phyloP scores from a whole-genome alignment of 2,113 vertebrate genomes.

The Neotragus moschatus region DNA sequence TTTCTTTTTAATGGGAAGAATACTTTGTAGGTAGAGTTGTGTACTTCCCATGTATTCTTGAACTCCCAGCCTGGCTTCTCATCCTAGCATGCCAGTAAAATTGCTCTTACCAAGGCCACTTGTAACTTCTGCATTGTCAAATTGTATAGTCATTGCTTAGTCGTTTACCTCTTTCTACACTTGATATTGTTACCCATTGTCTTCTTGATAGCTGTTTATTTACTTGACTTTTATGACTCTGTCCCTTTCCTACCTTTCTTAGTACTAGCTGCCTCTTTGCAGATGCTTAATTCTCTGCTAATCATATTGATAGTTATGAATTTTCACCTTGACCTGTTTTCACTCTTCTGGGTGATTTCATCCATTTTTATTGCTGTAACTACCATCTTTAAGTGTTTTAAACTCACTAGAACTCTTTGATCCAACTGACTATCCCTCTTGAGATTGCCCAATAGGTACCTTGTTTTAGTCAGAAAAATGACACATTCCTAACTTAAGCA shows the following conservation, averaged over 20 bases:
- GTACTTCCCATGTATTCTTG: background rate
- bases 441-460: background rate
- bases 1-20: background rate
- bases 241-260: background rate
- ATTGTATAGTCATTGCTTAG: background rate
- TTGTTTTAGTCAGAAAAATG: slow-evolving; percentile 6
- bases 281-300: background rate
- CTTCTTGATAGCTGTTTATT: background rate
- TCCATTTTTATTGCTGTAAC: background rate
- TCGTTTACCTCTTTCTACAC: background rate
- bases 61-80: background rate
- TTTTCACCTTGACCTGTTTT: background rate
- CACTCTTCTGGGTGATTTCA: background rate
- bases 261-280: background rate
- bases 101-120: background rate
- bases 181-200: background rate
- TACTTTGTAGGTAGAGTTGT: background rate
- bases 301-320: background rate
- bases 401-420: background rate
- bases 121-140: background rate
- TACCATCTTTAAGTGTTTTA: background rate
- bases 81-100: background rate
- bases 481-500: background rate
- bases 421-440: background rate
- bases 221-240: background rate